These are phyloP conservation scores for Verasper variegatus DNA, from an alignment of 2,113 vertebrate species.

Conservation along the genomic window DNA sequence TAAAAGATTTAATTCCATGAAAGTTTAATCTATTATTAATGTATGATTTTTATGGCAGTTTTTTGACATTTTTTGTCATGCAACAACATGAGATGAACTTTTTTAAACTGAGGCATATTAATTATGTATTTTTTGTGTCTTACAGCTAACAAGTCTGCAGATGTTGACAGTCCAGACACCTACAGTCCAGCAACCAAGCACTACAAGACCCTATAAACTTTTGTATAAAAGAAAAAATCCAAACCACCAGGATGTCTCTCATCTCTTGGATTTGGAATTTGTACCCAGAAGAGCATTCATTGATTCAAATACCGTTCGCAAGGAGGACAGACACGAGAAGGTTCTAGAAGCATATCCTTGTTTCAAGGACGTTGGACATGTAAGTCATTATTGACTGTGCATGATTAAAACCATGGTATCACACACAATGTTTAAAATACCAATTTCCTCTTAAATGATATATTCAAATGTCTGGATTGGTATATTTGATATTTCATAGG, in stretches of 20 bases:
- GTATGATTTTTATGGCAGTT: neutral
- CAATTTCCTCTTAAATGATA: constrained; percentile 4
- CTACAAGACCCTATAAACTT: constrained; percentile 34
- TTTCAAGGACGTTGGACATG: constrained; percentile 28
- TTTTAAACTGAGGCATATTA: neutral
- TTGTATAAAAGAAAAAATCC: constrained; percentile 32
- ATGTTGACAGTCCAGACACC: constrained; percentile 1
- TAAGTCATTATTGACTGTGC: constrained; percentile 25
- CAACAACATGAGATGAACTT: neutral
- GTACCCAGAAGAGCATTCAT: constrained; percentile 38
- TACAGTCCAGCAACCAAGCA: constrained; percentile 38
- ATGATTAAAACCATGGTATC: constrained; percentile 15
- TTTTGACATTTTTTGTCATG: neutral
- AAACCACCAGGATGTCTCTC: constrained; percentile 25
- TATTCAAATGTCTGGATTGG: constrained; percentile 11
- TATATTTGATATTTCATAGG: constrained; percentile 22
- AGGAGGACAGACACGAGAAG: constrained; percentile 13
- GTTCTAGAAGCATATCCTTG: constrained; percentile 32
- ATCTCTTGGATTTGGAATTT: constrained; percentile 43
- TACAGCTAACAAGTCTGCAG: constrained; percentile 15
- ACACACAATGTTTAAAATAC: neutral
- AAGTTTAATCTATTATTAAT: neutral
- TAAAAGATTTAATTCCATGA: constrained; percentile 1
- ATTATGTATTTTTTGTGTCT: constrained; percentile 28
- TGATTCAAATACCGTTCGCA: constrained; percentile 9